phyloP scores from a whole-genome alignment of 2,113 vertebrate species.

The Pelobates fuscus region DNA sequence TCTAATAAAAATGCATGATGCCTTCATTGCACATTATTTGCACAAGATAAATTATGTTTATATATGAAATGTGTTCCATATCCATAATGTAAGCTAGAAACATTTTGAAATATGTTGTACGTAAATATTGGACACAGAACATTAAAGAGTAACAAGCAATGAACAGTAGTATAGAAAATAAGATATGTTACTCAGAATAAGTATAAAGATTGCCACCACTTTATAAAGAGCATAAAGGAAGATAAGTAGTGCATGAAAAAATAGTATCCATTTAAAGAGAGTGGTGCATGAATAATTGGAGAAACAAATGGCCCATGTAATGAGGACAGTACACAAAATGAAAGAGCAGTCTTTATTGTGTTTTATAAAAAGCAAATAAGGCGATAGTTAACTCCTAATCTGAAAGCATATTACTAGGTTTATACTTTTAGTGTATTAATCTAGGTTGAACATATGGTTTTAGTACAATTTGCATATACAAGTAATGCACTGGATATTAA shows the following conservation, averaged over 20 bases:
- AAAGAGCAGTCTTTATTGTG: slow-evolving; percentile 16
- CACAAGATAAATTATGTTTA: too few species aligned
- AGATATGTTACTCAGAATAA: slow-evolving; percentile 20
- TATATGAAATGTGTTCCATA: too few species aligned
- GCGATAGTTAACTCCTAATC: slow-evolving; percentile 22
- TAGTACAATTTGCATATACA: slow-evolving; percentile 30
- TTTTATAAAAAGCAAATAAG: slow-evolving; percentile 38
- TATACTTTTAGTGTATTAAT: slow-evolving; percentile 26
- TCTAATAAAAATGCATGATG: too few species aligned
- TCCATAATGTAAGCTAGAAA: too few species aligned
- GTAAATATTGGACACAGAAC: slow-evolving; percentile 30
- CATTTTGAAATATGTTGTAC: not conserved
- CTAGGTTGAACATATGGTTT: slow-evolving; percentile 16
- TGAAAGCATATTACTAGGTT: slow-evolving; percentile 1
- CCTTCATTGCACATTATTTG: too few species aligned
- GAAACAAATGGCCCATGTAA: slow-evolving; percentile 40
- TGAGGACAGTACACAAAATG: slow-evolving; percentile 29
- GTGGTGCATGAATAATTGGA: slow-evolving; percentile 38
- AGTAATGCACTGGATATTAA: slow-evolving; percentile 18
- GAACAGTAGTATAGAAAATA: slow-evolving; percentile 18
- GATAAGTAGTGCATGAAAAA: slow-evolving; percentile 40
- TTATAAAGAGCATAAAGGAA: slow-evolving; percentile 38
- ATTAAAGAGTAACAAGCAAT: slow-evolving; percentile 42
- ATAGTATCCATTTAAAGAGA: slow-evolving; percentile 40
- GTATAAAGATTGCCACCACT: slow-evolving; percentile 40